Evolutionary conservation across 2,888 invertebrate species (phyloP), one percentile per base, ranked within the genome.

Genomic region (Amphipoea oculea): DNA sequence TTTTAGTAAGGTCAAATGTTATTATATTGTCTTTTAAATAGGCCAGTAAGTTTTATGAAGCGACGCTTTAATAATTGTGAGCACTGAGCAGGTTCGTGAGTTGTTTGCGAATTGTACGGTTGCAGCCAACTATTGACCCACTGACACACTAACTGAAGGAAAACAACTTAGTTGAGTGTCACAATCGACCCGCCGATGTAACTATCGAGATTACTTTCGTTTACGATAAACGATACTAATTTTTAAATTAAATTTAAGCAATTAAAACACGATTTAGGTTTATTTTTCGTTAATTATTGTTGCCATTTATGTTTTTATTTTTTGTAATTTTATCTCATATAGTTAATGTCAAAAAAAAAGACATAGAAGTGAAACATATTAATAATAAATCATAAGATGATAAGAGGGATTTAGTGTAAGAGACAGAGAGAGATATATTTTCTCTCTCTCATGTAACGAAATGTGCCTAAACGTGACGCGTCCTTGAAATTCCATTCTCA

Each of bases 81-180:
- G 93, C 94, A 94, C 93, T 89, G 90, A 94, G 93, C 94, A 95
- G 94, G 95, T 95, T 94, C 92, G 91, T 93, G 93, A 94, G 93
- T 92, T 91, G 94, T 94, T 94, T 93, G 95, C 94, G 92, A 95
- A 94, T 93, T 91, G 91, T 93, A 92, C 92, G 92, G 93, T 92
- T 93, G 94, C 94, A 94, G 92, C 89, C 92, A 94, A 95, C 94
- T 96, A 96, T 96, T 96, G 96, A 96, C 96, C 96, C 81, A 96
- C 95, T 96, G 94, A 95, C 96, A 95, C 94, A 96, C 92, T 92
- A 95, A 94, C 82, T 90, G 95, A 96, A 96, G 96, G 96, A 95
- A 94, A 96, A 96, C 96, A 91, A 94, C 94, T 95, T 91, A 88
- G 92, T 94, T 91, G 94, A 94, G 94, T 95, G 95, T 93, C 92